Evolutionary conservation across 2,797 vertebrate genomes (phyloP).

Genomic region (Sebastes minor): DNA sequence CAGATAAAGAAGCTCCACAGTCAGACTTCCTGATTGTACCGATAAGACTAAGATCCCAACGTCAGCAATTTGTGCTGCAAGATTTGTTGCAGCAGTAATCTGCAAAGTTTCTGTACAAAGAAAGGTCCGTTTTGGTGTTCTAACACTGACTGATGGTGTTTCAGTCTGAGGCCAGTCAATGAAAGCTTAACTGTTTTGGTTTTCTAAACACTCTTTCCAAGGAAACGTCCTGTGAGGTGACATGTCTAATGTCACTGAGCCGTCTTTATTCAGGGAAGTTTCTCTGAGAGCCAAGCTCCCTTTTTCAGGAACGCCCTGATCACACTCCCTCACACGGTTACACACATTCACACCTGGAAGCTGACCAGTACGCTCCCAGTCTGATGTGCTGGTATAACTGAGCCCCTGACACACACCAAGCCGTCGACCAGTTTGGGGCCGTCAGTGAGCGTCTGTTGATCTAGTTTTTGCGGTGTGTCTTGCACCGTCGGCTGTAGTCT

Average conservation of each 20-base stretch:
- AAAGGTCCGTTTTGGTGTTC: background rate
- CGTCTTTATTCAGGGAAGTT: background rate
- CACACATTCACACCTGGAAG: background rate
- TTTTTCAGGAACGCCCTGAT: background rate
- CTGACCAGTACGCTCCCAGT: background rate
- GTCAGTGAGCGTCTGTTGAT: too few species aligned
- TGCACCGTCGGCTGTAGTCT: too few species aligned
- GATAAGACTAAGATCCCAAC: background rate
- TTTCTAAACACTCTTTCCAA: background rate
- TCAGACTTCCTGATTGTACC: background rate
- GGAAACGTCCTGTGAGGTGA: background rate
- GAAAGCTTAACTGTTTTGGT: background rate
- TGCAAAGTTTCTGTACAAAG: background rate
- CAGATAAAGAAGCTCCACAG: background rate
- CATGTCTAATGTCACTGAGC: background rate
- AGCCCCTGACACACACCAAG: too few species aligned
- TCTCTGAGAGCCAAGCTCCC: background rate
- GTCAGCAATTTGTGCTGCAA: background rate
- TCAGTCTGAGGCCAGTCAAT: background rate
- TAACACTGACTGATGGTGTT: background rate
- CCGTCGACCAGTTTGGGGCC: too few species aligned
- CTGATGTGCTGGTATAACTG: background rate
- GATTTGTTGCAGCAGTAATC: background rate
- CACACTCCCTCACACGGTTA: background rate
- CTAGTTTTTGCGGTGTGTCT: too few species aligned